Base-by-base conservation (phyloP, 2,113 vertebrate genomes). In the Nibea coibor region DNA sequence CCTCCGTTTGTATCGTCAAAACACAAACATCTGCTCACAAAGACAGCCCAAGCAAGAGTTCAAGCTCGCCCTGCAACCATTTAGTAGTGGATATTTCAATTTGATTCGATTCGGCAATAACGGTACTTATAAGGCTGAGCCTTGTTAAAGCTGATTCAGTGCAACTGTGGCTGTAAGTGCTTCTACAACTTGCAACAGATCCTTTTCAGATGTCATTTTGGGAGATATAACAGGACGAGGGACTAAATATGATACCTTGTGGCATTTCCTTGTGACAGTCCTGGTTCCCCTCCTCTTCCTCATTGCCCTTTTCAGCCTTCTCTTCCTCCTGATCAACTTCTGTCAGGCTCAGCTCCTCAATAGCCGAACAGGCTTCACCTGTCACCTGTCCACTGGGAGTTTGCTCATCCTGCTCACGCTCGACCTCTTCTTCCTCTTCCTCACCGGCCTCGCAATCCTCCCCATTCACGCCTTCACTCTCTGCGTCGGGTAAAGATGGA, bases 401-500 rank as follows among this genome's bases (percentile, higher is more conserved):
- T 0, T 61, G 65, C 20, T 91, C 83, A 80, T 93, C 65, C 0
- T 24, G 78, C 74, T 68, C 88, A 82, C 88, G 77, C n/a, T 81
- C 75, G 17, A 24, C 67, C 10, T 83, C 82, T 11, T 90, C 84
- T 4, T 26, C 24, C 15, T 87, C 81, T 19, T 78, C 53, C 2
- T 86, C 73, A 56, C 82, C 65, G 4, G 61, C 53, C 2, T 86
- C 81, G 47, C 19, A 86, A 26, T 88, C 80, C 10, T 92, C 92
- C 35, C 48, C 82, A 11, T 82, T 78, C 19, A 47, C 19, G 35
- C 54, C 82, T 71, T 90, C 75, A 51, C 43, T 67, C 24, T 93
- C 93, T 56, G 83, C 58, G 51, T 95, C 91, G 19, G 92, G 88
- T 81, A 98, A 93, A 88, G 93, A 88, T 10, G 98, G 98, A 87